phyloP scores from a whole-genome alignment of 2,797 vertebrate species.

The Chelon labrosus region DNA sequence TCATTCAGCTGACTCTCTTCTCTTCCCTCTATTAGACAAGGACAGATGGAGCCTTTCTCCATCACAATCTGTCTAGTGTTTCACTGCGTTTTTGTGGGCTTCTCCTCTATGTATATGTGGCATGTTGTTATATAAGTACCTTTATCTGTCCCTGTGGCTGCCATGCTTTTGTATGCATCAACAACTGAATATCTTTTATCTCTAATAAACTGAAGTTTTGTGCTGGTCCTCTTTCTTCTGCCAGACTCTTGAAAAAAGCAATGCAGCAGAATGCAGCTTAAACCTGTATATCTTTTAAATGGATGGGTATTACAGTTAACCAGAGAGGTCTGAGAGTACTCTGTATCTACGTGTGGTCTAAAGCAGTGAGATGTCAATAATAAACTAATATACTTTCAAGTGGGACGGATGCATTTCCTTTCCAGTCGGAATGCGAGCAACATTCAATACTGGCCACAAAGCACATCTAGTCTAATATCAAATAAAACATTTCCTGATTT shows the following conservation, averaged over 20 bases:
- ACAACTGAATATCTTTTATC: neutral
- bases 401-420: neutral
- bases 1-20: constrained; percentile 54
- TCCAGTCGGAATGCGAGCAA: neutral
- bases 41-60: constrained; percentile 54
- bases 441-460: constrained; percentile 1
- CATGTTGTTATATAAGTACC: neutral
- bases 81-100: constrained; percentile 1
- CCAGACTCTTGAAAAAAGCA: neutral
- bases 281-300: neutral
- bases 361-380: neutral
- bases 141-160: neutral
- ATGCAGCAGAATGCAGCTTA: neutral
- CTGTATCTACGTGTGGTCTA: neutral
- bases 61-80: constrained; percentile 37
- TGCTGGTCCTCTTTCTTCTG: neutral
- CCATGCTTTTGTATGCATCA: neutral
- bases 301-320: neutral
- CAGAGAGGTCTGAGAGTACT: neutral
- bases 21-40: constrained; percentile 47
- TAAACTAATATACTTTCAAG: neutral
- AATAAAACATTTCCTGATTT: neutral
- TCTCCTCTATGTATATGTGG: constrained; percentile 5
- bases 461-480: neutral
- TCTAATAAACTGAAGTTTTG: neutral